Conservation (phyloP, 2,888 invertebrate genomes). For the Diabrotica balteata region DNA sequence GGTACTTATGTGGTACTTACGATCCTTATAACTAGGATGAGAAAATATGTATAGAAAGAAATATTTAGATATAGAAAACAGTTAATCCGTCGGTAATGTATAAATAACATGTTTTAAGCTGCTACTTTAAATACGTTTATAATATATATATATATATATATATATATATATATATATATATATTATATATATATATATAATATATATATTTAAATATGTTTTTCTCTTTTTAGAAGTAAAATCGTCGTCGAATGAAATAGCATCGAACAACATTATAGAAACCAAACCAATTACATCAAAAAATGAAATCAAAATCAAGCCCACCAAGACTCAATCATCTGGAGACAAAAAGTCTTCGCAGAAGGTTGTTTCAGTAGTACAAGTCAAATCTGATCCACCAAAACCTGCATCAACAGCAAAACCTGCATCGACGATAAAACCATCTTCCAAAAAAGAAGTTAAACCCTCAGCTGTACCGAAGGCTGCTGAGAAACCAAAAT, state of each 20-base stretch:
- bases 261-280: constrained; percentile 54
- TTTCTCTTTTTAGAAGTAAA: constrained; percentile 38
- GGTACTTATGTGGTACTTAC: no score
- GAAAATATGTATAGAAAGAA: no score
- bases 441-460: constrained; percentile 65
- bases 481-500: constrained; percentile 49
- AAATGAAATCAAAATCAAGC: constrained; percentile 54
- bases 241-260: constrained; percentile 40
- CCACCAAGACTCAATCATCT: constrained; percentile 59
- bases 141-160: not conserved
- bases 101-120: no score
- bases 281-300: constrained; percentile 45
- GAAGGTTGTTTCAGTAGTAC: constrained; percentile 53
- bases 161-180: not conserved
- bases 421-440: constrained; percentile 60
- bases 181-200: not conserved
- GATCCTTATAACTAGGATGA: no score
- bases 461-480: constrained; percentile 63
- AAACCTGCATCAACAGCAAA: constrained; percentile 31
- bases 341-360: constrained; percentile 62
- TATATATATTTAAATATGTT: no score
- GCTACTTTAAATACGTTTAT: not conserved
- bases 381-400: constrained; percentile 45
- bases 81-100: no score
- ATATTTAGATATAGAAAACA: no score